Evolutionary conservation across 64 coral and sea anemone genomes (phyloP).

Genomic region (Actinia equina): DNA sequence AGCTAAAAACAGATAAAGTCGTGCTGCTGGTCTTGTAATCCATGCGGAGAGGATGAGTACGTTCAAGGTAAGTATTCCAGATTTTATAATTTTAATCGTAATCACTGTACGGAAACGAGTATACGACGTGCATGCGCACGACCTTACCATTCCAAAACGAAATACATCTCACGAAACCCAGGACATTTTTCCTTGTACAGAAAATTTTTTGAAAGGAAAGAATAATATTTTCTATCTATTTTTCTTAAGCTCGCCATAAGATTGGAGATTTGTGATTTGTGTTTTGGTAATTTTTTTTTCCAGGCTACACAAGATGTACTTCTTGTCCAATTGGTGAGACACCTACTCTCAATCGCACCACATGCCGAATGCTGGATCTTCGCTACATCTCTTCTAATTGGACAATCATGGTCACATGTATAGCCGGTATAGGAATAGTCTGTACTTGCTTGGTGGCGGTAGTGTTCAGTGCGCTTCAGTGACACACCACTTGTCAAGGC

Average conservation of each 20-base stretch:
- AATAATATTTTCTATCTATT: no score
- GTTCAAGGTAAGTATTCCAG: constrained; percentile 34
- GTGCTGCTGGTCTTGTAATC: constrained; percentile 56
- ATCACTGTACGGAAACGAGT: no score
- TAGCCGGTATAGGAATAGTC: constrained; percentile 55
- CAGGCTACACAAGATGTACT: background rate
- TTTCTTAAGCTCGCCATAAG: background rate
- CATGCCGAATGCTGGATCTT: constrained; percentile 48
- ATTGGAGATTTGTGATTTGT: background rate
- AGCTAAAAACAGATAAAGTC: constrained; percentile 30
- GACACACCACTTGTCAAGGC: constrained; percentile 90
- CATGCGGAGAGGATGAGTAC: constrained; percentile 31
- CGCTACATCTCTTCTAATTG: constrained; percentile 54
- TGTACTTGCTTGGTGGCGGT: constrained; percentile 36
- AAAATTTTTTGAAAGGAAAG: no score
- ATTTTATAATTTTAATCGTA: background rate
- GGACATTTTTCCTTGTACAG: no score
- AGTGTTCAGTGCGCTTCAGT: constrained; percentile 49
- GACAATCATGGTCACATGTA: constrained; percentile 60
- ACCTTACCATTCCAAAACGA: no score
- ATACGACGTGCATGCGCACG: no score
- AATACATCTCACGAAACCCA: no score
- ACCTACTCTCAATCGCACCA: constrained; percentile 46
- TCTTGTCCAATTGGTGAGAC: constrained; percentile 28
- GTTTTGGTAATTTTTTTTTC: background rate